Conservation (phyloP, 2,888 invertebrate genomes). For the Stenurella melanura region DNA sequence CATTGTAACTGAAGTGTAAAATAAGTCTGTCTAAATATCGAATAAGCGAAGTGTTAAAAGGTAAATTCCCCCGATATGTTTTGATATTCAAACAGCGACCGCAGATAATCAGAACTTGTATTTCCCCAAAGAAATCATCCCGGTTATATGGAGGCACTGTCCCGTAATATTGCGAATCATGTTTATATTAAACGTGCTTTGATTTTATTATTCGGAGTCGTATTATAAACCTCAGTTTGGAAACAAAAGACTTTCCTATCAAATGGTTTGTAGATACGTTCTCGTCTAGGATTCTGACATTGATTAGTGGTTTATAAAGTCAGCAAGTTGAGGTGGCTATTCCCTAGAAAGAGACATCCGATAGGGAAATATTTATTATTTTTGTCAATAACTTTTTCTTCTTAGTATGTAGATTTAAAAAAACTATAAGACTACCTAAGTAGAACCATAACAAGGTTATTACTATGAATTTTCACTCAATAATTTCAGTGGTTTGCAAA, state of each 20-base stretch:
- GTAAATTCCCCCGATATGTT: conserved; percentile 65
- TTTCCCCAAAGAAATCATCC: conserved; percentile 73
- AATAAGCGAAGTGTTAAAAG: conserved; percentile 67
- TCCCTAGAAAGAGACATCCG: too few species aligned
- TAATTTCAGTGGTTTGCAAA: too few species aligned
- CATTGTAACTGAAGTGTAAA: conserved; percentile 51
- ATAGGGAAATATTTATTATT: too few species aligned
- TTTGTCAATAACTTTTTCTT: too few species aligned
- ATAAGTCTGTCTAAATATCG: conserved; percentile 64
- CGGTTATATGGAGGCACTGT: conserved; percentile 52
- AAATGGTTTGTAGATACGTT: not conserved
- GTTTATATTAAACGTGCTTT: conserved; percentile 65
- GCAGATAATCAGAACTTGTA: conserved; percentile 72
- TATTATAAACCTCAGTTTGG: not conserved
- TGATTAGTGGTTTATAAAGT: too few species aligned
- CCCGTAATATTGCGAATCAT: conserved; percentile 51
- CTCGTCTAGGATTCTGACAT: too few species aligned
- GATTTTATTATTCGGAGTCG: conserved; percentile 52
- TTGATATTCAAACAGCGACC: conserved; percentile 66
- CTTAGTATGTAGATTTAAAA: too few species aligned
- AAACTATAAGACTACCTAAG: too few species aligned
- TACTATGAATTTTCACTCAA: too few species aligned
- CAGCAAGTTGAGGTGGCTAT: too few species aligned
- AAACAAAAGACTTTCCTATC: not conserved
- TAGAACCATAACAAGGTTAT: too few species aligned